These are phyloP conservation scores for Darevskia nairensis DNA, from an alignment of 2,797 vertebrate genomes.

Conservation along the genomic window DNA sequence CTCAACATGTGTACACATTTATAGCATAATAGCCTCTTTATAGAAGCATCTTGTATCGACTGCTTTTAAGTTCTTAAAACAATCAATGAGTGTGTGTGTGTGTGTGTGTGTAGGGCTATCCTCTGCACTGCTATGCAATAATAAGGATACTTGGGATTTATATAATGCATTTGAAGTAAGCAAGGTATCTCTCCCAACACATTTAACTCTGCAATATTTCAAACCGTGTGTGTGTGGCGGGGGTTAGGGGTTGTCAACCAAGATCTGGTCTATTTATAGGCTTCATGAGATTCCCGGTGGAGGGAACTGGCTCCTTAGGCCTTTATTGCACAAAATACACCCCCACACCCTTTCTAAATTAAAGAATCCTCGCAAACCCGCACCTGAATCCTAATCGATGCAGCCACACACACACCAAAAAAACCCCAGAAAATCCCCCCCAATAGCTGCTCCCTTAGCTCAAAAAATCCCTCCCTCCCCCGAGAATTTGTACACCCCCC, in stretches of 20 bases:
- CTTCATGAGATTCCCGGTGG: neutral
- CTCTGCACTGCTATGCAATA: neutral
- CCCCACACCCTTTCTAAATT: neutral
- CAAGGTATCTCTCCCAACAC: neutral
- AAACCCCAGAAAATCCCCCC: too few species aligned
- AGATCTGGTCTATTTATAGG: constrained; percentile 25
- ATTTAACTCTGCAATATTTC: neutral
- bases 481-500: neutral
- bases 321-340: neutral
- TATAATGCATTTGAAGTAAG: neutral
- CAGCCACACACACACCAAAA: neutral
- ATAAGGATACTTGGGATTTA: neutral
- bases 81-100: neutral
- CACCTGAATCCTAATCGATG: neutral
- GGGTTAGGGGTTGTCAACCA: neutral
- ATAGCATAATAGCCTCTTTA: neutral
- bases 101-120: neutral
- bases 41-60: neutral
- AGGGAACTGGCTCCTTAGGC: neutral
- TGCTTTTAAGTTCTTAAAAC: neutral
- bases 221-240: neutral
- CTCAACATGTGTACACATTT: too few species aligned
- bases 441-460: too few species aligned
- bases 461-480: neutral
- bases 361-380: neutral